Percentiles rank a stretch among this genome's conserved stretches.
These are phyloP conservation scores for Apodemus sylvaticus DNA, from an alignment of 2,113 vertebrate species.

Conservation along the genomic window DNA sequence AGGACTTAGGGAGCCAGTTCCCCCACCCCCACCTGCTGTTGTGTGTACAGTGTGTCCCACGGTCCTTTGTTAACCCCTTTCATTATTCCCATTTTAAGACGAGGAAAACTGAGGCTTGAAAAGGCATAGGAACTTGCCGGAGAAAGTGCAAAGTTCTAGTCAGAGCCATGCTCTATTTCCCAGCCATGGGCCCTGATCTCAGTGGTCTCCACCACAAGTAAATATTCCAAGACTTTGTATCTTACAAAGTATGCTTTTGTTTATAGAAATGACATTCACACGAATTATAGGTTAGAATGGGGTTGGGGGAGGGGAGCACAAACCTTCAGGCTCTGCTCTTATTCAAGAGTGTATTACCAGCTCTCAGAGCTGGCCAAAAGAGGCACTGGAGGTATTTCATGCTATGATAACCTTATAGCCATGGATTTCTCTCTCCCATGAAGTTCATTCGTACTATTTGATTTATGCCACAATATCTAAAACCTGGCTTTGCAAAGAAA, in stretches of 20 bases:
- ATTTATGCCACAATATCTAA: conserved; percentile 20
- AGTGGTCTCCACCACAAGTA: neutral
- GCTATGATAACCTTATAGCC: neutral
- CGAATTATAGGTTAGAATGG: neutral
- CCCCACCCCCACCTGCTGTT: neutral
- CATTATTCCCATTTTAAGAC: neutral
- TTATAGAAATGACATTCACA: neutral
- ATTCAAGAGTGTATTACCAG: neutral
- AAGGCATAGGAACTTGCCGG: neutral
- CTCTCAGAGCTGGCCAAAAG: neutral
- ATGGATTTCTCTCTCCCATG: neutral
- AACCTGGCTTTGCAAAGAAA: conserved; percentile 9
- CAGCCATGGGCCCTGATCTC: fast-evolving
- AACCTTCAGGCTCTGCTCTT: neutral
- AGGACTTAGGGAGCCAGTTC: neutral
- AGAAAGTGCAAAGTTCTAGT: neutral
- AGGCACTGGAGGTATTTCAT: neutral
- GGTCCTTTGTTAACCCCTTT: neutral
- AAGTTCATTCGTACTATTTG: neutral
- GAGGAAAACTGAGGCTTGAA: neutral
- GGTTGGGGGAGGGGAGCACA: neutral
- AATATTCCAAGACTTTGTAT: neutral
- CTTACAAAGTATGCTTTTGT: neutral
- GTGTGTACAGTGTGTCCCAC: too few relatives aligned
- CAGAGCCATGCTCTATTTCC: neutral